Evolutionary conservation across 2,113 vertebrate species (phyloP), one percentile per base, ranked within the genome.

Genomic region (Gnathonemus longibarbis): DNA sequence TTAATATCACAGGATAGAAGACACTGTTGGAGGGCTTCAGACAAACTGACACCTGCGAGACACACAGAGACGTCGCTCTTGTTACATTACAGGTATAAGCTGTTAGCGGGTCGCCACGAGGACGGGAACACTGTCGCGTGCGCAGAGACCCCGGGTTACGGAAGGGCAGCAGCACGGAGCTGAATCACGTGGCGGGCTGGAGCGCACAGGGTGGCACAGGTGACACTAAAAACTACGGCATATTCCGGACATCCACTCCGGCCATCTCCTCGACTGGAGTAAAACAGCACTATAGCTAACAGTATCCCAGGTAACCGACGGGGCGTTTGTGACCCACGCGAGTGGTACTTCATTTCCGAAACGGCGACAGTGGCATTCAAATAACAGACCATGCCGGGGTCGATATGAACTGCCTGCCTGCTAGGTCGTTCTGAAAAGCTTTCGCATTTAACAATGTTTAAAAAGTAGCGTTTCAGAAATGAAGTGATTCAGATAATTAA

Each of bases 21-120:
- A 93, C 93, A 93, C 92, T 88, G 35, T 89, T 90, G 86, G 91
- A 93, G 90, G 91, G 91, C 93, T 93, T 90, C 53, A 52, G 89
- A 50, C 93, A 91, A 91, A 91, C 91, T 39, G 74, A 86, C 89
- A 91, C 88, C 90, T 48, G 87, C 90, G 90, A 90, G 91, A 89
- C 89, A 88, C 86, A 89, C 46, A 27, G 62, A 70, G 62, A 80
- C 74, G 74, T 80, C 74, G 74, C 74, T 80, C 31, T 80, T 42
- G 74, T 80, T 42, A 80, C 74, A 39, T 80, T 80, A 80, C 74
- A 80, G 74, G 74, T 80, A 7, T 80, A 80, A 80, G 74, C 74
- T 39, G 74, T 80, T 80, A 80, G 74, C 31, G 74, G 74, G 31
- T 80, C 74, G 74, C 31, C 74, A 42, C 74, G 35, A 17, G 5